Percentiles rank a stretch among this genome's conserved stretches.
Evolutionary conservation across 2,113 vertebrate species (phyloP).

Genomic region (Tachuris rubrigastra): DNA sequence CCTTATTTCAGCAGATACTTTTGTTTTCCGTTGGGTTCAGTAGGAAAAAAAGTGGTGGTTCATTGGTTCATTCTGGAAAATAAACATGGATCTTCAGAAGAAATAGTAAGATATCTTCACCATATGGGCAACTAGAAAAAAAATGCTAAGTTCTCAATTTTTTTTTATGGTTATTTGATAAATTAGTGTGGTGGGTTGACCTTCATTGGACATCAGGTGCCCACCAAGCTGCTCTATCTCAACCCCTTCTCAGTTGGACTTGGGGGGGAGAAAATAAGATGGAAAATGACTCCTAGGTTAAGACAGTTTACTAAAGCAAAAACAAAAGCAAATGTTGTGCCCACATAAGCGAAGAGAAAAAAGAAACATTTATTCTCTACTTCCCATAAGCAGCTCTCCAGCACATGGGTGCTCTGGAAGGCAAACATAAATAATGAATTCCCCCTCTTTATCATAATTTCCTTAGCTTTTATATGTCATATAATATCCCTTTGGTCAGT

Average conservation of each 20-base stretch:
- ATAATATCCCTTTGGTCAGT: not conserved
- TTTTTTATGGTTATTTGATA: not conserved
- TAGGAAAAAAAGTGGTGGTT: not conserved
- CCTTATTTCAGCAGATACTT: not conserved
- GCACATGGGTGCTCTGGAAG: accelerated
- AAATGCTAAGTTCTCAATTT: not conserved
- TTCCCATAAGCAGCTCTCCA: not conserved
- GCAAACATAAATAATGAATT: not conserved
- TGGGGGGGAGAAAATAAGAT: not conserved
- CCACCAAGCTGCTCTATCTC: not conserved
- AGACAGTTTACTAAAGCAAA: not conserved
- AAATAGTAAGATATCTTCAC: not conserved
- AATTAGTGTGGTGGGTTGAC: not conserved
- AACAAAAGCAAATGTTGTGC: not conserved
- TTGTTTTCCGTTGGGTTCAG: not conserved
- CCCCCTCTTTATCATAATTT: not conserved
- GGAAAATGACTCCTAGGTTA: not conserved
- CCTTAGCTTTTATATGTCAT: not conserved
- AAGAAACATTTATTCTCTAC: not conserved
- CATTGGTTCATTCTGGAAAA: not conserved
- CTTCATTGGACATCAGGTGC: not conserved
- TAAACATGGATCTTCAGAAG: not conserved
- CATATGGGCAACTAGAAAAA: not conserved
- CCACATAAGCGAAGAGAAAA: not conserved
- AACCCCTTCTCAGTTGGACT: not conserved